phyloP scores from a whole-genome alignment of 1,140 invertebrate genomes.

The Leptinotarsa defecta region DNA sequence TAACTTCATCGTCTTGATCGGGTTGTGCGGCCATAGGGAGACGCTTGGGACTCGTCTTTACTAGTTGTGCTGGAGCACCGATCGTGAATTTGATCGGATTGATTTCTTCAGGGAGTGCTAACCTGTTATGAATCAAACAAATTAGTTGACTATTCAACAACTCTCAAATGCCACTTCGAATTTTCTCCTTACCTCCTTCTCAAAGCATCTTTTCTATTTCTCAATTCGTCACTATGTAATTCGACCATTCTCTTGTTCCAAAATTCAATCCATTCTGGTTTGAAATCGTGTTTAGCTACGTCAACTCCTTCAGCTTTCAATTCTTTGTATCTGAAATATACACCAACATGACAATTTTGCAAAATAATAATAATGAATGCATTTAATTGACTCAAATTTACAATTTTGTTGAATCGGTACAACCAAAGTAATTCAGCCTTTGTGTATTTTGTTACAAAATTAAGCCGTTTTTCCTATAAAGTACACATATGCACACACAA shows the following conservation, averaged over 20 bases:
- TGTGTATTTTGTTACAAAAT: no score
- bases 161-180: no score
- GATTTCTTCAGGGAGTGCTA: constrained; percentile 52
- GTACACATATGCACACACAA: no score
- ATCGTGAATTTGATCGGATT: constrained; percentile 53
- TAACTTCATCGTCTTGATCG: constrained; percentile 52
- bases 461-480: no score
- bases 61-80: constrained; percentile 16
- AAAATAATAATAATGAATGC: no score
- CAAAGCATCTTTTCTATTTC: constrained; percentile 62
- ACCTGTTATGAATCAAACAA: constrained; percentile 8
- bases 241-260: constrained; percentile 82
- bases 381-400: no score
- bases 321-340: constrained; percentile 70
- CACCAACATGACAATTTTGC: not conserved
- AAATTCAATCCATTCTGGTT: constrained; percentile 82
- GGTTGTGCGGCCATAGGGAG: constrained; percentile 49
- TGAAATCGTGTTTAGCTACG: constrained; percentile 78
- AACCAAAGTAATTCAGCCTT: no score
- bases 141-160: not conserved
- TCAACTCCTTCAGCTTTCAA: constrained; percentile 76
- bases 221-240: constrained; percentile 70
- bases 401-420: no score
- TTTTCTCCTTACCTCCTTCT: constrained; percentile 47
- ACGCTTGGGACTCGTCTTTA: constrained; percentile 32